phyloP scores from a whole-genome alignment of 2,888 invertebrate genomes.

The Sturmia bella region DNA sequence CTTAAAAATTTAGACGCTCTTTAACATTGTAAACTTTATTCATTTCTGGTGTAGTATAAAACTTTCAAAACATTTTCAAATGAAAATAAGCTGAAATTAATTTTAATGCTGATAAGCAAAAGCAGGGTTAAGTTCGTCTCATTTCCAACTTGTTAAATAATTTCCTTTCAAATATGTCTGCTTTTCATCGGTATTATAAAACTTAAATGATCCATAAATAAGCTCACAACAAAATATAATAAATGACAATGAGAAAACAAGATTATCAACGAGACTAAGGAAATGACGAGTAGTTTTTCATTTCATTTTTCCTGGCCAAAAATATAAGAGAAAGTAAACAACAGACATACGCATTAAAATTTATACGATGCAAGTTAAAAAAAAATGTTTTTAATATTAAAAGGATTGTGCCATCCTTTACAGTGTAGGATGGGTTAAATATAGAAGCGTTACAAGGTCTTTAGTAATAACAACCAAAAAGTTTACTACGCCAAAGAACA shows the following conservation, averaged over 20 bases:
- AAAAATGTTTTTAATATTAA: not conserved
- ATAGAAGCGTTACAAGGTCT: constrained; percentile 17
- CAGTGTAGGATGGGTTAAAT: constrained; percentile 6
- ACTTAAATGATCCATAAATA: constrained; percentile 57
- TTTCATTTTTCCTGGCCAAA: constrained; percentile 7
- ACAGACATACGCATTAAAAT: not conserved
- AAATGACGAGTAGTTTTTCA: constrained; percentile 53
- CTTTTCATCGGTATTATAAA: constrained; percentile 33
- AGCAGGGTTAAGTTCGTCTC: constrained; percentile 2
- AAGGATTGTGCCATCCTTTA: not conserved
- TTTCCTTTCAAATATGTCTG: constrained; percentile 46
- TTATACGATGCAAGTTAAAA: constrained; percentile 9
- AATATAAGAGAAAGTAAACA: constrained; percentile 1
- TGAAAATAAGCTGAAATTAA: not conserved
- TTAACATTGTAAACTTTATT: no score
- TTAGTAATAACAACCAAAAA: constrained; percentile 10
- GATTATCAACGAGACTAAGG: constrained; percentile 1
- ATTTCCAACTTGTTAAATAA: constrained; percentile 51
- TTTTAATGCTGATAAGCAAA: not conserved
- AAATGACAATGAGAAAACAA: not conserved
- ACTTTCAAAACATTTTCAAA: no score
- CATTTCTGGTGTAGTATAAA: no score
- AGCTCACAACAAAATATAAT: constrained; percentile 19
- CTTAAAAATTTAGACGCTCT: no score
- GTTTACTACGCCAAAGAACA: not conserved